Evolutionary conservation across 64 coral and sea anemone genomes (phyloP).

Genomic region (Dendrophyllia cribrosa): DNA sequence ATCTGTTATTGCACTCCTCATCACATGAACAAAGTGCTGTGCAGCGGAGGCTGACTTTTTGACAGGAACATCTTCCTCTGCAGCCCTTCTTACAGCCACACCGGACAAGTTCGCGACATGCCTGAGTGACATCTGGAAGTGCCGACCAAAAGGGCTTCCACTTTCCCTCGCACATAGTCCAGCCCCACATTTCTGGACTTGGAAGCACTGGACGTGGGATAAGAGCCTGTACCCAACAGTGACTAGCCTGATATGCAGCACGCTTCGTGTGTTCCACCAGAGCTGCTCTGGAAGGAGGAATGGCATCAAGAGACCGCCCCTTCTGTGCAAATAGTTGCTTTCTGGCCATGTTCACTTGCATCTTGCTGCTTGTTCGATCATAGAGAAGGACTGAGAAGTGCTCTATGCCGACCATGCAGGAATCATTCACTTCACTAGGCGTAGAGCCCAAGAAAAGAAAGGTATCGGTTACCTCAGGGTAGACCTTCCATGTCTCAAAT

Average conservation of each 20-base stretch:
- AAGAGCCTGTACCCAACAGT: too few species aligned
- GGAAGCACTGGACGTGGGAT: too few species aligned
- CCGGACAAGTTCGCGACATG: too few species aligned
- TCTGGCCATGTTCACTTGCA: slow-evolving; percentile 28
- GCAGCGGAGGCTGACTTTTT: slow-evolving; percentile 20
- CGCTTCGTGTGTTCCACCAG: too few species aligned
- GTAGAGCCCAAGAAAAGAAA: neutral
- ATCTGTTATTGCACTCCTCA: slow-evolving; percentile 16
- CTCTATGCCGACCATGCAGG: slow-evolving; percentile 32
- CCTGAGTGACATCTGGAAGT: too few species aligned
- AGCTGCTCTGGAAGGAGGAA: slow-evolving; percentile 67
- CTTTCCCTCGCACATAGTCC: too few species aligned
- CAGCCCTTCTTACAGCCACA: slow-evolving; percentile 38
- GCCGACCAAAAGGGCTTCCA: too few species aligned
- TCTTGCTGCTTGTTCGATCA: slow-evolving; percentile 18
- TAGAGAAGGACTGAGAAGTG: slow-evolving; percentile 39
- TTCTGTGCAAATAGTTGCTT: slow-evolving; percentile 64
- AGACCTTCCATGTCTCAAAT: neutral
- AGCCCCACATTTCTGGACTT: too few species aligned
- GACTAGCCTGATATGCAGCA: too few species aligned
- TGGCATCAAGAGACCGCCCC: slow-evolving; percentile 46
- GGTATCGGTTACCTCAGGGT: slow-evolving; percentile 12
- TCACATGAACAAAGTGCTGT: slow-evolving; percentile 30
- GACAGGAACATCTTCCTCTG: too few species aligned
- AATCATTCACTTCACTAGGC: neutral